Conservation (phyloP, 92 coral and sea anemone species). For the Palythoa grandis region DNA sequence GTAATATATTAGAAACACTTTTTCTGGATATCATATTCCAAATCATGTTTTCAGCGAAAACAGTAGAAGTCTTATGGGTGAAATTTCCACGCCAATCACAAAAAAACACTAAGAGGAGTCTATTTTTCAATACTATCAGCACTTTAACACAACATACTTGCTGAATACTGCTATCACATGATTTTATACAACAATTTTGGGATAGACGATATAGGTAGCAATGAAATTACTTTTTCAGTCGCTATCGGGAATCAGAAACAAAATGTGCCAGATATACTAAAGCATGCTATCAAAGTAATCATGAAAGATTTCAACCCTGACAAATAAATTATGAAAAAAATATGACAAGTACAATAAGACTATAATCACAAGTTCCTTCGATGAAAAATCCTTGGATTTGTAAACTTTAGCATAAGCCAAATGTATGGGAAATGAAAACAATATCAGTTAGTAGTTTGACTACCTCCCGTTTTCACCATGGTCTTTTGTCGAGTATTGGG, state of each 20-base stretch:
- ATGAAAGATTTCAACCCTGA: not conserved
- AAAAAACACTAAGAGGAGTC: not conserved
- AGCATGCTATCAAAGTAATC: no score
- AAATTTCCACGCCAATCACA: not conserved
- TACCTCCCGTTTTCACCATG: not conserved
- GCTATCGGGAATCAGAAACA: not conserved
- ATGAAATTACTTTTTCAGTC: no score
- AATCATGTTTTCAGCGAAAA: not conserved
- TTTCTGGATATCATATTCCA: not conserved
- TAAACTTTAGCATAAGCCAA: not conserved
- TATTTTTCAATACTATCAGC: not conserved
- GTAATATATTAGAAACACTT: not conserved
- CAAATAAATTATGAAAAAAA: not conserved
- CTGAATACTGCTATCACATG: not conserved
- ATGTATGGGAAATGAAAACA: not conserved
- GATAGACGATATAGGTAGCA: not conserved
- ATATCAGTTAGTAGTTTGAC: constrained; percentile 20
- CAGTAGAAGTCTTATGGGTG: not conserved
- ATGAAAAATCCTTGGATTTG: not conserved
- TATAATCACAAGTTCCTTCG: not conserved
- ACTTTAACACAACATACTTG: not conserved
- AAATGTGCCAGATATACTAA: not conserved
- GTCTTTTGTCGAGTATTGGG: not conserved
- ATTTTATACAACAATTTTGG: not conserved
- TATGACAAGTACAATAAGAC: not conserved